These are phyloP conservation scores for Chorisops tibialis DNA, from an alignment of 2,888 invertebrate species.

Conservation along the genomic window DNA sequence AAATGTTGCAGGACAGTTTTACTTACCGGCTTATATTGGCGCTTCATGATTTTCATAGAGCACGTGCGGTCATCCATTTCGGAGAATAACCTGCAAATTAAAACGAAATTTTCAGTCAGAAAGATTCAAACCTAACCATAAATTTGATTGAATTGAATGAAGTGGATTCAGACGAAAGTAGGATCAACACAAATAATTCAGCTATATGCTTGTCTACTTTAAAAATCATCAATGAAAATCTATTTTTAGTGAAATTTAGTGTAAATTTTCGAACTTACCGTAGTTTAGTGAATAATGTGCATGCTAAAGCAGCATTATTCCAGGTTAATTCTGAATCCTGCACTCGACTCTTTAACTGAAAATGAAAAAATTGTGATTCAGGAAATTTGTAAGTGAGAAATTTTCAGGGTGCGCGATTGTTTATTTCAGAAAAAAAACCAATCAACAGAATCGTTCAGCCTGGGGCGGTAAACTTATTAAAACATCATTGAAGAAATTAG, in stretches of 20 bases:
- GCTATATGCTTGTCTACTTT: constrained; percentile 39
- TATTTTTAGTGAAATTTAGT: neutral
- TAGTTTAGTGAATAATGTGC: neutral
- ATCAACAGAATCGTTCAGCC: constrained; percentile 36
- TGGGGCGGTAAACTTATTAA: constrained; percentile 35
- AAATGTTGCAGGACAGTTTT: neutral
- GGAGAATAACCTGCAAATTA: neutral
- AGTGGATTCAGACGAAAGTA: constrained; percentile 35
- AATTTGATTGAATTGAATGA: constrained; percentile 15
- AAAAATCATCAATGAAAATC: constrained; percentile 35
- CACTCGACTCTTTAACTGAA: neutral
- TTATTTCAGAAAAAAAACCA: constrained; percentile 29
- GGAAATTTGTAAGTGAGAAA: neutral
- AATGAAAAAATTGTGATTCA: neutral
- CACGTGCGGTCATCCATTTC: neutral
- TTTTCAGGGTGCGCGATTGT: neutral
- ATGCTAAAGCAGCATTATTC: no score
- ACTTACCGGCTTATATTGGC: neutral
- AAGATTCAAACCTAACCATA: constrained; percentile 20
- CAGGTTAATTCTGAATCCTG: no score
- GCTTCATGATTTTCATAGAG: neutral
- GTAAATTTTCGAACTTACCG: neutral
- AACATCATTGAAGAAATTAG: neutral
- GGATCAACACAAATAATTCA: constrained; percentile 36
- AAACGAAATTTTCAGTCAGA: constrained; percentile 13